Percentiles rank a stretch among this genome's conserved stretches.
phyloP scores from a whole-genome alignment of 2,113 vertebrate species.

The Phylloscopus whistleri region DNA sequence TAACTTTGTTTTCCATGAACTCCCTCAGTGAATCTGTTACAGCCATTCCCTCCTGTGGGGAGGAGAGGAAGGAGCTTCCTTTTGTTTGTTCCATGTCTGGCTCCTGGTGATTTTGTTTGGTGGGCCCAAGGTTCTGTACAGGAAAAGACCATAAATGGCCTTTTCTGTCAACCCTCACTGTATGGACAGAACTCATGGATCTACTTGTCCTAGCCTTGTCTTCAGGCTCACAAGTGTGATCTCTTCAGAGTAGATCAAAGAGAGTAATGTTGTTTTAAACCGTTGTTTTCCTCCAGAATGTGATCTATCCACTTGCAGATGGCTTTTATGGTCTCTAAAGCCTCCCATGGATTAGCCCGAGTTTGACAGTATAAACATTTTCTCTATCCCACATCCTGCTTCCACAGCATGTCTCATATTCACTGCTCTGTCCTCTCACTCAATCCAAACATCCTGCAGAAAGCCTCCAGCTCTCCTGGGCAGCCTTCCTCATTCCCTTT shows the following conservation, averaged over 20 bases:
- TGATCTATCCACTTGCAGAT: conserved; percentile 17
- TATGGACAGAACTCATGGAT: background rate
- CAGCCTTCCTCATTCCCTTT: background rate
- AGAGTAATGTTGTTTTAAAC: background rate
- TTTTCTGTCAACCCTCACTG: background rate
- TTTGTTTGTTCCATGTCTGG: background rate
- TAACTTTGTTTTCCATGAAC: background rate
- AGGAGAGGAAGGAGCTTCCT: background rate
- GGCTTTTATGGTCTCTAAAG: conserved; percentile 19
- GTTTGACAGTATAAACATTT: conserved; percentile 17
- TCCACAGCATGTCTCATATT: background rate
- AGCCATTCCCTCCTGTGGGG: background rate
- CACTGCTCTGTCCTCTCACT: background rate
- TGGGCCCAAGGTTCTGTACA: background rate
- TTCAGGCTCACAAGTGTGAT: background rate
- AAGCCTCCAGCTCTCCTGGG: background rate
- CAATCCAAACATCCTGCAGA: conserved; percentile 54
- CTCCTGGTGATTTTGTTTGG: background rate
- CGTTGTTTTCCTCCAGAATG: background rate
- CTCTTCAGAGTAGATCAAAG: background rate
- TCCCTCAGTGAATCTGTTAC: background rate
- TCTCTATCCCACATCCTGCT: conserved; percentile 53
- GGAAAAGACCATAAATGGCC: background rate
- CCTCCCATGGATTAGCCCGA: conserved; percentile 16
- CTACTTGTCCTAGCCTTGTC: background rate